Base-by-base conservation (phyloP, 2,797 vertebrate species). In the Cynopterus sphinx region DNA sequence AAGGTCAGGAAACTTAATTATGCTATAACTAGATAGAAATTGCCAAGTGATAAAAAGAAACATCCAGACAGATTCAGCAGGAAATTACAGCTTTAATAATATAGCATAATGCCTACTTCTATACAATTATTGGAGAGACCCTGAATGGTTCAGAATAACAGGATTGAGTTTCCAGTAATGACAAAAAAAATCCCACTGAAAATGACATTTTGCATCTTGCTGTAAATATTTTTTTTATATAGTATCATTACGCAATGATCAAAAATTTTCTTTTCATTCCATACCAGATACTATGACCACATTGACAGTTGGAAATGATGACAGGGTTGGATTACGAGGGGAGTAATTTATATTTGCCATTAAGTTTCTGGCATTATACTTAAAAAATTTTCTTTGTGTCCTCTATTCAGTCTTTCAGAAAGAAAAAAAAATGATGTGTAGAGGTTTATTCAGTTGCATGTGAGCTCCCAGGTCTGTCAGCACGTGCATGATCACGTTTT, bases 1-100 rank as follows among this genome's bases (percentile, higher is more conserved):
- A 98, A 99, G 99, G 99, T 99, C 99, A 99, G 99, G 99, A 99
- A 99, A 99, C 99, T 99, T 99, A 99, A 99, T 99, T 99, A 99
- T 99, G 99, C 99, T 98, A 98, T 99, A 99, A 99, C 99, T 99
- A 99, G 99, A 99, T 99, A 99, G 99, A 99, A 99, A 99, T 99
- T 99, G 99, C 99, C 98, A 99, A 99, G 99, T 99, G 99, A 99
- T 99, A 99, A 99, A 99, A 99, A 99, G 99, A 99, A 99, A 99
- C 99, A 99, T 99, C 99, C 99, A 99, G 99, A 99, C 99, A 98
- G 99, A 99, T 99, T 99, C 99, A 99, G 99, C 99, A 99, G 99
- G 99, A 99, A 99, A 99, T 99, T 99, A 99, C 99, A 99, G 99
- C 99, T 99, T 99, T 99, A 99, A 99, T 99, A 99, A 99, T 99